Conservation (phyloP, 2,113 vertebrate species). For the Mesitornis unicolor region DNA sequence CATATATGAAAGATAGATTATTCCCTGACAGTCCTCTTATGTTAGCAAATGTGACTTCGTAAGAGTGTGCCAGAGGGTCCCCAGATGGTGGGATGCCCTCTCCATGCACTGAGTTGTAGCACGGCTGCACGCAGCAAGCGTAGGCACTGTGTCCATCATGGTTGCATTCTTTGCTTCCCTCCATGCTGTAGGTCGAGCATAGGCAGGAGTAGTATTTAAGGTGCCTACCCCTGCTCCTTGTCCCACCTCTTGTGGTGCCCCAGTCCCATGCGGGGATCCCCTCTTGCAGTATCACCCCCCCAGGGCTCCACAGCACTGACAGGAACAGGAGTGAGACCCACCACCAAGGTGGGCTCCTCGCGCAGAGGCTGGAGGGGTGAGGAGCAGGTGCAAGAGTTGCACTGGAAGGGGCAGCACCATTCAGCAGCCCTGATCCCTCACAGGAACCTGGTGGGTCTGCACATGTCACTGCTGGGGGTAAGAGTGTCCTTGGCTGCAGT, state of each 20-base stretch:
- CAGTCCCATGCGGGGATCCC: fast-evolving
- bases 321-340: neutral
- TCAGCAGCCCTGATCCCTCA: fast-evolving
- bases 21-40: neutral
- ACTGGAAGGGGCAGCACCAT: neutral
- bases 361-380: fast-evolving
- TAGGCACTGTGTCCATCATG: fast-evolving
- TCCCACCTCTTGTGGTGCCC: neutral
- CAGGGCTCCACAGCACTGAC: fast-evolving
- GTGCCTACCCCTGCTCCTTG: neutral
- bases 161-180: neutral
- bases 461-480: fast-evolving
- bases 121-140: fast-evolving
- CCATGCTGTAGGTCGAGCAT: fast-evolving
- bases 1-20: neutral
- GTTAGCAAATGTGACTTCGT: fast-evolving
- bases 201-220: neutral
- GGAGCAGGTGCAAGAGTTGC: neutral
- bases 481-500: neutral
- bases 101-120: fast-evolving
- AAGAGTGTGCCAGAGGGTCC: neutral
- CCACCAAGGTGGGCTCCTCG: fast-evolving
- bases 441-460: neutral
- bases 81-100: neutral
- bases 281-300: neutral